Evolutionary conservation across 2,888 invertebrate genomes (phyloP).

Genomic region (Rotaria sp.): DNA sequence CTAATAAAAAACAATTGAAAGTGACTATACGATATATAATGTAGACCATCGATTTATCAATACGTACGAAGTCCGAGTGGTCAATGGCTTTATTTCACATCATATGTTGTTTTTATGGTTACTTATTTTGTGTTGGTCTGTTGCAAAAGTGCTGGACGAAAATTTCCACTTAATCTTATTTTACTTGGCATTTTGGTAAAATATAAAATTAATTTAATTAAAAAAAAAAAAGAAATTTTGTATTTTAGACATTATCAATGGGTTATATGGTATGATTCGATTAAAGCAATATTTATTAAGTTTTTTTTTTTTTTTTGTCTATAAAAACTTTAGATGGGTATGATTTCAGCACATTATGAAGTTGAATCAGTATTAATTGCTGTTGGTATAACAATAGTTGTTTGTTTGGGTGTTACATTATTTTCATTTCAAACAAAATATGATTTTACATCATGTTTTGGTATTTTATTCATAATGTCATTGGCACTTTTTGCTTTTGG

Average conservation of each 20-base stretch:
- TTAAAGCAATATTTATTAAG: too few relatives aligned
- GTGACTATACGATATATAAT: background rate
- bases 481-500: conserved; percentile 35
- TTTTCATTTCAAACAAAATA: conserved; percentile 40
- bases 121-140: background rate
- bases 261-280: conserved; percentile 31
- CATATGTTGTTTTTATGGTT: conserved; percentile 31
- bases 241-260: conserved; percentile 35
- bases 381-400: conserved; percentile 34
- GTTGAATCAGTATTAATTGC: conserved; percentile 39
- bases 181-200: conserved; percentile 32
- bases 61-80: background rate
- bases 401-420: conserved; percentile 32
- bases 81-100: conserved; percentile 13
- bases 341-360: too few relatives aligned
- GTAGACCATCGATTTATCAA: conserved; percentile 11
- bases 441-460: conserved; percentile 35
- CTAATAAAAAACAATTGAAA: background rate
- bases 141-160: background rate
- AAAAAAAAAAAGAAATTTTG: background rate
- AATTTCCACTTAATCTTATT: conserved; percentile 34
- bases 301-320: too few relatives aligned
- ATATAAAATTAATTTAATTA: background rate
- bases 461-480: conserved; percentile 10
- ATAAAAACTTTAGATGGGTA: too few relatives aligned